phyloP scores from a whole-genome alignment of 2,888 invertebrate species.

The Adineta ricciae region DNA sequence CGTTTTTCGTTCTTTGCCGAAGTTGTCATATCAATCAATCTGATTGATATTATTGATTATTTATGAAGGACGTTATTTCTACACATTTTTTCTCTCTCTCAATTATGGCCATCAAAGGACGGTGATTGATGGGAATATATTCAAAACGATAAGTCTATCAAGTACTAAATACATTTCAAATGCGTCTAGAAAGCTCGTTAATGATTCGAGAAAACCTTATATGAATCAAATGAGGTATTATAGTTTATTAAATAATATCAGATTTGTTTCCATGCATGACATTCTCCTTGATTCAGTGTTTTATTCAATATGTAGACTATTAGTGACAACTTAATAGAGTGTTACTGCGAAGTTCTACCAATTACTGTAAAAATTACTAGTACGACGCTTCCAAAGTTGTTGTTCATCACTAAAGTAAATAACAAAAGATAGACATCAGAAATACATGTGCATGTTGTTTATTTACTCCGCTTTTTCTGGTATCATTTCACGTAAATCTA shows the following conservation, averaged over 20 bases:
- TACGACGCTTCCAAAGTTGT: neutral
- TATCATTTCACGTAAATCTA: neutral
- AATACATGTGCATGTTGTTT: neutral
- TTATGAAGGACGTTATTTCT: neutral
- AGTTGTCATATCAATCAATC: neutral
- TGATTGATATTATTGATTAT: neutral
- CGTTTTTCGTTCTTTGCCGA: neutral
- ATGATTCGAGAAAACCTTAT: no score
- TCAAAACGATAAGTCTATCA: no score
- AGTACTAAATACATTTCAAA: no score
- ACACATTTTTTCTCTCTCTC: neutral
- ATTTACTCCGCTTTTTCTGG: neutral
- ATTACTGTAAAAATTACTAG: neutral
- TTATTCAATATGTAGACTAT: neutral
- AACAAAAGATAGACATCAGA: neutral
- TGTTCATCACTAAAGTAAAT: neutral
- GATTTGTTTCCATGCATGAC: neutral
- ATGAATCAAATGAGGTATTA: neutral
- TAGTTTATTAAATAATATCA: neutral
- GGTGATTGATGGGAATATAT: neutral
- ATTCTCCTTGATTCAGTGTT: neutral
- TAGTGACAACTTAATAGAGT: neutral
- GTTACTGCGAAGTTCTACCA: neutral
- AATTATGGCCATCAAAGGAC: neutral
- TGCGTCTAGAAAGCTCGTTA: no score